phyloP scores from a whole-genome alignment of 2,113 vertebrate genomes.

The Poicephalus gulielmi region DNA sequence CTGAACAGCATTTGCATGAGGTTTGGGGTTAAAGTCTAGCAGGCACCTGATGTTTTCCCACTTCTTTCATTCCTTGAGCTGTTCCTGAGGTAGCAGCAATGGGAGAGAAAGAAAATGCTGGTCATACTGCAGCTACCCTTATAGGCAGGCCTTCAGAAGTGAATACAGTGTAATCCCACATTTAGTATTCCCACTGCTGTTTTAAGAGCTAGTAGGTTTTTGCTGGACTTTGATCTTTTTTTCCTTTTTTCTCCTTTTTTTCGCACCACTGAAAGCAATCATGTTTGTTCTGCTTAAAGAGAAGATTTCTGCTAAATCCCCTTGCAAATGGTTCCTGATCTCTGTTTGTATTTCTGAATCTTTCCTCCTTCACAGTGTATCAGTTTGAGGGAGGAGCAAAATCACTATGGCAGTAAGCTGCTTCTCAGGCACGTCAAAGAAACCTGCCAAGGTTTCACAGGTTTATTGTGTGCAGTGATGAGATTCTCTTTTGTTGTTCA shows the following conservation, averaged over 20 bases:
- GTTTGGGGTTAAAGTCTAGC: neutral
- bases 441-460: slow-evolving; percentile 7
- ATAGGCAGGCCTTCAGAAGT: neutral
- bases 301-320: neutral
- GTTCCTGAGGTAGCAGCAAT: neutral
- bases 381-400: neutral
- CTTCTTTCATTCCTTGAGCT: neutral
- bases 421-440: neutral
- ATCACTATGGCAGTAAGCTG: slow-evolving; percentile 34
- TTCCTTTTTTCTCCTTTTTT: neutral
- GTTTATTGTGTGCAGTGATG: neutral
- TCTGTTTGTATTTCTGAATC: slow-evolving; percentile 14
- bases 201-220: neutral
- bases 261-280: neutral
- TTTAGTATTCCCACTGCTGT: neutral
- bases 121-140: neutral
- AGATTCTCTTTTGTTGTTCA: neutral
- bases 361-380: neutral
- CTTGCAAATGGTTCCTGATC: neutral
- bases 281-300: neutral
- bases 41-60: neutral
- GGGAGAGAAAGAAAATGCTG: neutral
- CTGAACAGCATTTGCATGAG: neutral
- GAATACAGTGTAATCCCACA: neutral
- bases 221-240: neutral